These are phyloP conservation scores for Sericinus montela DNA, from an alignment of 2,888 invertebrate genomes.

Conservation along the genomic window DNA sequence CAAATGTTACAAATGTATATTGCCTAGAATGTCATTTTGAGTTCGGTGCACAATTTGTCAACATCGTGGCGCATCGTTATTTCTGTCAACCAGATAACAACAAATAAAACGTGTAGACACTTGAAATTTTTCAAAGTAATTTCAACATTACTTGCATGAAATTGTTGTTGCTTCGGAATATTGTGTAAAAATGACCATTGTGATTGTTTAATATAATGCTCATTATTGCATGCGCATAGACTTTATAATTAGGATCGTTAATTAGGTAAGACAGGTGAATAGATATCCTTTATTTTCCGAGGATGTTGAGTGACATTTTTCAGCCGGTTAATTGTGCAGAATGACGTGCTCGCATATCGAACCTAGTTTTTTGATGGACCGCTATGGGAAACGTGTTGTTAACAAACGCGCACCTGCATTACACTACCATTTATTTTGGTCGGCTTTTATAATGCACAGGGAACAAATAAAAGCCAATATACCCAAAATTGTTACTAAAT, in stretches of 20 bases:
- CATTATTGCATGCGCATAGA: slow-evolving; percentile 3
- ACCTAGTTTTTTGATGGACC: slow-evolving; percentile 58
- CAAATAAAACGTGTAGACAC: slow-evolving; percentile 18
- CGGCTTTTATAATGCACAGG: slow-evolving; percentile 22
- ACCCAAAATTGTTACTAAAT: too few species aligned
- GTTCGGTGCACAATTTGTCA: slow-evolving; percentile 63
- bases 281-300: slow-evolving; percentile 48
- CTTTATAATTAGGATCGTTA: slow-evolving; percentile 31
- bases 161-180: not conserved
- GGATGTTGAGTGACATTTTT: slow-evolving; percentile 69
- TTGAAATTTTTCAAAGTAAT: slow-evolving; percentile 12
- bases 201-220: slow-evolving; percentile 2
- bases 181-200: slow-evolving; percentile 15
- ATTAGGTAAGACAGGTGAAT: slow-evolving; percentile 52
- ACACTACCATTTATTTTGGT: slow-evolving; percentile 31
- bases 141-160: not conserved
- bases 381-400: slow-evolving; percentile 49
- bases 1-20: not conserved
- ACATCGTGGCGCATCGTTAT: slow-evolving; percentile 55
- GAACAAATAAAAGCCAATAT: too few species aligned
- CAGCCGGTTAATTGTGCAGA: slow-evolving; percentile 58
- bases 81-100: slow-evolving; percentile 43
- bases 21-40: slow-evolving; percentile 43
- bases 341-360: slow-evolving; percentile 46
- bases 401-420: slow-evolving; percentile 53